phyloP scores from a whole-genome alignment of 2,113 vertebrate genomes.

The Bufo bufo region DNA sequence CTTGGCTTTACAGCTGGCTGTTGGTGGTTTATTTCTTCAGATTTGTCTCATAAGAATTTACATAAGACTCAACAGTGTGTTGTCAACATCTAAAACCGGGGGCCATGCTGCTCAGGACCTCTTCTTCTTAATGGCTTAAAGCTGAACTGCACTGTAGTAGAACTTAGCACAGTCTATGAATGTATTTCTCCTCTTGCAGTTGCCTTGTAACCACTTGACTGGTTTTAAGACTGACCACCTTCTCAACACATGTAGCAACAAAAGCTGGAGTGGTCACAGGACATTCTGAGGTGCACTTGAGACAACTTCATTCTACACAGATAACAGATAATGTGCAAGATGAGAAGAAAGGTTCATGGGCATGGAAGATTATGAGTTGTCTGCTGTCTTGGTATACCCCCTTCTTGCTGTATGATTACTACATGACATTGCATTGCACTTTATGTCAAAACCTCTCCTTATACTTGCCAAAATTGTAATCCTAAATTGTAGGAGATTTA shows the following conservation, averaged over 20 bases:
- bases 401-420: background rate
- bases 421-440: background rate
- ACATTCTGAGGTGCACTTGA: background rate
- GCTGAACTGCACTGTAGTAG: background rate
- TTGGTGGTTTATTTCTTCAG: background rate
- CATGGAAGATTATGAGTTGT: background rate
- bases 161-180: background rate
- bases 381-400: background rate
- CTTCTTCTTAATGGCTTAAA: background rate
- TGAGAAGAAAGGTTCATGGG: background rate
- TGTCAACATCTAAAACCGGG: background rate
- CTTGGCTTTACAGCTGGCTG: slow-evolving; percentile 33
- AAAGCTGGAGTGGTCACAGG: background rate
- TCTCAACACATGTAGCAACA: background rate
- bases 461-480: background rate
- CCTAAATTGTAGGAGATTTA: too few relatives aligned
- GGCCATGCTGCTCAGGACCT: background rate
- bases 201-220: background rate
- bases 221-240: background rate
- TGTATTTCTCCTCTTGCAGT: background rate
- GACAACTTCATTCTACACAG: too few relatives aligned
- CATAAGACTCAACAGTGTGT: background rate
- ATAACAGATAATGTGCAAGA: background rate
- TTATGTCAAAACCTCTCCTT: background rate
- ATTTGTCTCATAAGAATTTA: slow-evolving; percentile 7